Evolutionary conservation across 2,113 vertebrate species (phyloP), one percentile per base, ranked within the genome.

Genomic region (Microcebus ravelobensis): DNA sequence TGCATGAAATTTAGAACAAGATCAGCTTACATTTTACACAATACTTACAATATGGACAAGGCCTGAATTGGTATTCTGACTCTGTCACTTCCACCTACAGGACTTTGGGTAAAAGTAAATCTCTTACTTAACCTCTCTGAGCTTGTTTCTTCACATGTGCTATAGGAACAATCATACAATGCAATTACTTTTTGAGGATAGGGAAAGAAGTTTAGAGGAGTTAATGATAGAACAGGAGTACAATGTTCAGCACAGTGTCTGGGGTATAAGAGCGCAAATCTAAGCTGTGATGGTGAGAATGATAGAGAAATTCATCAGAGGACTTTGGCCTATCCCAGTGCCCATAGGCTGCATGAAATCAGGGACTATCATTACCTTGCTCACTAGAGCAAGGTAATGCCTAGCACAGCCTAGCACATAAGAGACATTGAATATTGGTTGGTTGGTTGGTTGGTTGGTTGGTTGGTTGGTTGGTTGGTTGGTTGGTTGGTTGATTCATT

Each of bases 91-190:
- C 92, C 63, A 34, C 5, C 42, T 82, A 12, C n/a, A 3, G 13
- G 25, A 87, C 83, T 95, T 88, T n/a, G 52, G 3, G n/a, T 12
- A 59, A 91, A 34, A 77, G 5, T 23, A 79, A 27, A 36, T 79
- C 15, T 70, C 59, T 90, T 90, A 17, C 29, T 94, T 91, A 85
- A 89, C n/a, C 4, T 90, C 42, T 67, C 77, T 94, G 29, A 94
- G 93, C 14, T 68, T 89, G 20, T 76, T 94, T 76, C 34, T 71
- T 95, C 17, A 31, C 50, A 39, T 80, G 11, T 74, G 29, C 50
- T 52, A 13, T 48, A 42, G 59, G 36, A 91, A 74, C 17, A 15
- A 57, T 39, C 61, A 42, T 10, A 17, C 7, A 70, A 31, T 52
- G 2, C 45, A 95, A 25, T 73, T 70, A 80, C 31, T 90, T 96